Evolutionary conservation across 2,113 vertebrate genomes (phyloP).

Genomic region (Bostrychus sinensis): DNA sequence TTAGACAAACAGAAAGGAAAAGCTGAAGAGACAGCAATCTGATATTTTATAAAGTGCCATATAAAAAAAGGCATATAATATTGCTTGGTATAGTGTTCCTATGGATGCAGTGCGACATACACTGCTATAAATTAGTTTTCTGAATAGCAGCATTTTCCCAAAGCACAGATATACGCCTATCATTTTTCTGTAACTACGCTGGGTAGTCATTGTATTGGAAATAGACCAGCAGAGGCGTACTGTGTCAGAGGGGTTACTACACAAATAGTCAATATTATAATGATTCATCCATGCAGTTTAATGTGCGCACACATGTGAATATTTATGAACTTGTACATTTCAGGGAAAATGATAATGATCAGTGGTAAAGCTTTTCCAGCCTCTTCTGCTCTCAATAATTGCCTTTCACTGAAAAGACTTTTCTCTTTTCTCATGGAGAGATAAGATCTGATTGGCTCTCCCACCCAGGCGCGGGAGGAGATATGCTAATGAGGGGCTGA

Average conservation of each 20-base stretch:
- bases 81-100: not conserved
- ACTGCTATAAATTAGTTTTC: conserved; percentile 11
- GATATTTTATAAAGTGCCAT: not conserved
- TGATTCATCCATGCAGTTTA: conserved; percentile 24
- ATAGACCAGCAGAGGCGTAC: conserved; percentile 24
- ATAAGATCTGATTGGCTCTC: conserved; percentile 70
- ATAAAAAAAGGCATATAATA: not conserved
- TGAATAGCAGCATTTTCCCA: conserved; percentile 28
- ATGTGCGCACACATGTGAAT: conserved; percentile 7
- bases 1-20: not conserved
- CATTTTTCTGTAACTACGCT: conserved; percentile 7
- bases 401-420: conserved; percentile 27
- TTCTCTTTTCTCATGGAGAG: conserved; percentile 17
- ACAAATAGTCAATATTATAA: conserved; percentile 24
- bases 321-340: conserved; percentile 11
- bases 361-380: not conserved
- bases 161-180: conserved; percentile 8
- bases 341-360: conserved; percentile 31
- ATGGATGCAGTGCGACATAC: not conserved
- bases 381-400: conserved; percentile 23
- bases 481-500: conserved; percentile 60
- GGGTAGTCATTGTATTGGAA: conserved; percentile 29
- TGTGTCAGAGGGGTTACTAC: conserved; percentile 20
- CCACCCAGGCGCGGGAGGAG: conserved; percentile 49
- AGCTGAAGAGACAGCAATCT: conserved; percentile 6